Evolutionary conservation across 1,140 invertebrate species (phyloP).

Genomic region (Aethina tumida): DNA sequence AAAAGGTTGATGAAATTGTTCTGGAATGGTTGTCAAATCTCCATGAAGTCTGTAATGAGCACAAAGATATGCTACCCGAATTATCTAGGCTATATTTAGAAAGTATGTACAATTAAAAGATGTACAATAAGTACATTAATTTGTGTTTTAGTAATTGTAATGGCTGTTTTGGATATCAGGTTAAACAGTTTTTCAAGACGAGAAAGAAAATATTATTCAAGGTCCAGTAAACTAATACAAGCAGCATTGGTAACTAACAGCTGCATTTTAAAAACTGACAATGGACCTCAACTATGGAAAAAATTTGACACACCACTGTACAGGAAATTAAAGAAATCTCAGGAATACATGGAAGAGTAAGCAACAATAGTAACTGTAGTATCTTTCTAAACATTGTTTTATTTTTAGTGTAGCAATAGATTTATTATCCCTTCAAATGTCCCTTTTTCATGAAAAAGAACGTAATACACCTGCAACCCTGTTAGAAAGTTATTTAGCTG

Average conservation of each 20-base stretch:
- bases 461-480: conserved; percentile 36
- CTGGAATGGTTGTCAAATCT: conserved; percentile 41
- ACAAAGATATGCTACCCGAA: conserved; percentile 55
- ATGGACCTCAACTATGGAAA: conserved; percentile 62
- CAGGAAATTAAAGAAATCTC: conserved; percentile 54
- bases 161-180: conserved; percentile 55
- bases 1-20: conserved; percentile 50
- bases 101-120: conserved; percentile 53
- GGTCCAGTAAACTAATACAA: conserved; percentile 56
- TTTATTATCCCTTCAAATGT: conserved; percentile 50
- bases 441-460: conserved; percentile 36
- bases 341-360: conserved; percentile 67
- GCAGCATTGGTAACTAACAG: conserved; percentile 63
- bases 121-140: too few relatives aligned
- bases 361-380: conserved; percentile 17
- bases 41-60: conserved; percentile 23
- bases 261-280: conserved; percentile 63
- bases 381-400: background rate
- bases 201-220: conserved; percentile 48
- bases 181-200: conserved; percentile 51
- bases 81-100: conserved; percentile 69
- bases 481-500: conserved; percentile 55
- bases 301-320: conserved; percentile 64
- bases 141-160: conserved; percentile 53
- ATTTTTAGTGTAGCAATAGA: conserved; percentile 53